Evolutionary conservation across 2,797 vertebrate species (phyloP).

Genomic region (Prunella strophiata): DNA sequence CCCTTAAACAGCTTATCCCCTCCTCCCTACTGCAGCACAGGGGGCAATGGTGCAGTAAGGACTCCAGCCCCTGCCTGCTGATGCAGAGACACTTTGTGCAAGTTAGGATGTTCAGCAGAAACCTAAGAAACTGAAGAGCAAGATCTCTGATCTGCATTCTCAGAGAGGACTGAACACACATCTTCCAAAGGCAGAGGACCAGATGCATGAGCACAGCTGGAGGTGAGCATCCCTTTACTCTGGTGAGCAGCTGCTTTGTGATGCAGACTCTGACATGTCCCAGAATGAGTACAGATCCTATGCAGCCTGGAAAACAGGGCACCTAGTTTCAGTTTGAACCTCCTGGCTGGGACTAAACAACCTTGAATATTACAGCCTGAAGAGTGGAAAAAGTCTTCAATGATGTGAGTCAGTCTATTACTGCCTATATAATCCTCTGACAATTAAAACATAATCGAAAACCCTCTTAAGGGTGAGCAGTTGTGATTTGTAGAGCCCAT

Average conservation of each 20-base stretch:
- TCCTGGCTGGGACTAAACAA: not conserved
- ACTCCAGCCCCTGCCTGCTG: not conserved
- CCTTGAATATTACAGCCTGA: not conserved
- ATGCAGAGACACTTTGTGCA: not conserved
- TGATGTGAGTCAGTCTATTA: not conserved
- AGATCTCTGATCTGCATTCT: not conserved
- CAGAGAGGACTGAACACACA: not conserved
- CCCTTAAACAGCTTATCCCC: not conserved
- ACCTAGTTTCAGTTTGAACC: not conserved
- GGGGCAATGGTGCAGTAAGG: not conserved
- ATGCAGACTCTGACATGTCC: not conserved
- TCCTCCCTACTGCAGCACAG: not conserved
- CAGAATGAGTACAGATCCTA: not conserved
- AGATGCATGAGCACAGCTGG: not conserved
- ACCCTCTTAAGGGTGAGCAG: not conserved
- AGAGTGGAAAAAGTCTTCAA: not conserved
- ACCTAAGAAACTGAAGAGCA: not conserved
- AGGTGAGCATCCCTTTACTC: not conserved
- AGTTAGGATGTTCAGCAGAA: not conserved
- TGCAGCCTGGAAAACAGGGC: not conserved
- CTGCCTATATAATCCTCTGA: not conserved
- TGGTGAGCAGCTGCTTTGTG: not conserved
- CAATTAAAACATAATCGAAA: not conserved
- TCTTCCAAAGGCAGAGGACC: not conserved
- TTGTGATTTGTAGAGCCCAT: not conserved